phyloP scores from a whole-genome alignment of 2,113 vertebrate genomes.

The Laterallus jamaicensis region DNA sequence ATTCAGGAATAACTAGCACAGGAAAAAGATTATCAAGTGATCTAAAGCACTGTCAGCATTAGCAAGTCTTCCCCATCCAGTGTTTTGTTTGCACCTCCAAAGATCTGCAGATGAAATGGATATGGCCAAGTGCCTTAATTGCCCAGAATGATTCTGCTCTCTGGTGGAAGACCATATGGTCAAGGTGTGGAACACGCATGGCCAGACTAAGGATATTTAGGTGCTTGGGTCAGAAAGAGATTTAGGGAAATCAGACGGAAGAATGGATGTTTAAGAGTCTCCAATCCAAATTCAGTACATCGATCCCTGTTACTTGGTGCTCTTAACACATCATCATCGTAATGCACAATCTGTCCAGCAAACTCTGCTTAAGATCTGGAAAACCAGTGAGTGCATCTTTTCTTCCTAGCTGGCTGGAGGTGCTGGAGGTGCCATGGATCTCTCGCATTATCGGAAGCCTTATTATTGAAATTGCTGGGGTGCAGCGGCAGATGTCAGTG shows the following conservation, averaged over 20 bases:
- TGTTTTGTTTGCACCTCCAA: constrained; percentile 20
- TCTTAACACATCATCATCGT: background rate
- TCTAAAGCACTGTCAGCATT: constrained; percentile 42
- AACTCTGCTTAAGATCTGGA: background rate
- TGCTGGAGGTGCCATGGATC: fast-evolving
- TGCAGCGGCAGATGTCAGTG: background rate
- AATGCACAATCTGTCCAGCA: background rate
- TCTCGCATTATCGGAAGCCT: background rate
- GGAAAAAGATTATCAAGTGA: constrained; percentile 68
- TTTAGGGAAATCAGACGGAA: background rate
- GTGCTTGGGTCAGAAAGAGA: background rate
- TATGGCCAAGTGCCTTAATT: background rate
- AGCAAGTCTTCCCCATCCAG: constrained; percentile 14
- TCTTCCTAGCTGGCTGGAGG: background rate
- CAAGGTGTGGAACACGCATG: background rate
- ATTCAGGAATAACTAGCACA: constrained; percentile 63
- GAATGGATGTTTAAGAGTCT: background rate
- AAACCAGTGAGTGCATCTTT: background rate
- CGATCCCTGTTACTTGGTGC: background rate
- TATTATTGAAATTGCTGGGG: background rate
- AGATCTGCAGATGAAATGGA: constrained; percentile 18
- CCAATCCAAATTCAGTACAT: background rate
- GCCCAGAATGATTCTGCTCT: constrained; percentile 1
- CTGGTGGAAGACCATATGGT: background rate
- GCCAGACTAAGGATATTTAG: background rate